A percentile compares a stretch with the other conserved stretches of the same genome.
These are phyloP conservation scores for Amblyteles armatorius DNA, from an alignment of 2,888 invertebrate genomes.

Conservation along the genomic window DNA sequence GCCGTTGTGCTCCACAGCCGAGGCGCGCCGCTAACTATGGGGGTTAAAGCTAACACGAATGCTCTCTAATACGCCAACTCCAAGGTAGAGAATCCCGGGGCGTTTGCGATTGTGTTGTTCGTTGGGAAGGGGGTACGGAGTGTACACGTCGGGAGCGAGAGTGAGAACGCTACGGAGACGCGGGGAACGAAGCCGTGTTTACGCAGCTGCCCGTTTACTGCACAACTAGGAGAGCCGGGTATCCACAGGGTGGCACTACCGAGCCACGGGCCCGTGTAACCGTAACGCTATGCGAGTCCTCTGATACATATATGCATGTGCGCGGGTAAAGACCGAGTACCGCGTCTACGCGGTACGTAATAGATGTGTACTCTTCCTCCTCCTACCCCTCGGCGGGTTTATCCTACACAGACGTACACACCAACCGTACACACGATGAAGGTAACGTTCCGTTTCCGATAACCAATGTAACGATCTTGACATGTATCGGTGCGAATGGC, in stretches of 20 bases:
- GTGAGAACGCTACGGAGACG: constrained; percentile 36
- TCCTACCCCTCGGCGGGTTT: constrained; percentile 29
- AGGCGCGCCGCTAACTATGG: constrained; percentile 8
- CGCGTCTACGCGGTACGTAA: constrained; percentile 35
- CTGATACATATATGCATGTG: constrained; percentile 28
- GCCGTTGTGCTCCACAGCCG: constrained; percentile 38
- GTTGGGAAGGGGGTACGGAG: constrained; percentile 33
- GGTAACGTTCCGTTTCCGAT: constrained; percentile 23
- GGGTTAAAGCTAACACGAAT: constrained; percentile 65
- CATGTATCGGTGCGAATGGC: constrained; percentile 21
- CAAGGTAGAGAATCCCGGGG: constrained; percentile 51
- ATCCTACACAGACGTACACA: background rate
- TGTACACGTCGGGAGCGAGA: constrained; percentile 7
- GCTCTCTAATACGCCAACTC: constrained; percentile 63
- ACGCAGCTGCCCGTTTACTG: constrained; percentile 67
- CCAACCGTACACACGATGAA: background rate
- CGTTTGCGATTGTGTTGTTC: constrained; percentile 65
- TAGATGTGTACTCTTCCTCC: constrained; percentile 59
- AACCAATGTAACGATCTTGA: constrained; percentile 10
- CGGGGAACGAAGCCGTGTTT: constrained; percentile 65
- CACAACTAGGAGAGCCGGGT: constrained; percentile 47
- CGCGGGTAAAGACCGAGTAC: constrained; percentile 8
- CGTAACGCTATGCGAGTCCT: constrained; percentile 4
- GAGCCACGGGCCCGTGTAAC: constrained; percentile 3
- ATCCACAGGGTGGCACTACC: background rate